Evolutionary conservation across 2,113 vertebrate genomes (phyloP).

Genomic region (Hippocampus comes): DNA sequence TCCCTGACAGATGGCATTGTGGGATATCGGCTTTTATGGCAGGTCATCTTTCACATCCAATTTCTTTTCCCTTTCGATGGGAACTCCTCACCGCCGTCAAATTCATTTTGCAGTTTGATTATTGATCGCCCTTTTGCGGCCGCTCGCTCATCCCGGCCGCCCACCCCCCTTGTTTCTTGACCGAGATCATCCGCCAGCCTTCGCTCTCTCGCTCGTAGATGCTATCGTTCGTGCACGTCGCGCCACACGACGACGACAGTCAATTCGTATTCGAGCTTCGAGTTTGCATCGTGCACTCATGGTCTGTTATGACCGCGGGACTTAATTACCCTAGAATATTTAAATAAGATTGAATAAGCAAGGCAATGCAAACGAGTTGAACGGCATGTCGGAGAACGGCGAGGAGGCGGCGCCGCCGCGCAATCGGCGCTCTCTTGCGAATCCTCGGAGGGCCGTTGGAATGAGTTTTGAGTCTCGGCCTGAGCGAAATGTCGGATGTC

Average conservation of each 20-base stretch:
- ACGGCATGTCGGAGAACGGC: slow-evolving; percentile 37
- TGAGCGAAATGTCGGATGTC: slow-evolving; percentile 42
- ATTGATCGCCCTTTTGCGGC: slow-evolving; percentile 63
- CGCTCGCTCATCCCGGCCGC: background rate
- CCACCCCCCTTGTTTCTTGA: slow-evolving; percentile 15
- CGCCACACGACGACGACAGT: slow-evolving; percentile 42
- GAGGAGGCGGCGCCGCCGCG: slow-evolving; percentile 22
- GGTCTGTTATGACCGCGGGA: slow-evolving; percentile 49
- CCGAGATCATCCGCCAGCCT: slow-evolving; percentile 39
- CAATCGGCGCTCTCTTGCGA: slow-evolving; percentile 48
- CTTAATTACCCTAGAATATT: slow-evolving; percentile 55
- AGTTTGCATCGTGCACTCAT: slow-evolving; percentile 42
- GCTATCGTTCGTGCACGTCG: slow-evolving; percentile 44
- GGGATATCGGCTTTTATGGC: slow-evolving; percentile 74
- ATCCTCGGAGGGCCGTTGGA: slow-evolving; percentile 51
- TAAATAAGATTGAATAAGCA: slow-evolving; percentile 47
- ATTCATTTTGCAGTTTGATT: slow-evolving; percentile 78
- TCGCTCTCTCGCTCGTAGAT: slow-evolving; percentile 54
- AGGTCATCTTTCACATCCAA: slow-evolving; percentile 79
- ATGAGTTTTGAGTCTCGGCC: slow-evolving; percentile 43
- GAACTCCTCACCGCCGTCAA: slow-evolving; percentile 72
- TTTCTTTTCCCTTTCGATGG: slow-evolving; percentile 75
- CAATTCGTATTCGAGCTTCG: slow-evolving; percentile 42
- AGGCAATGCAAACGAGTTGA: slow-evolving; percentile 51
- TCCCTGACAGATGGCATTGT: slow-evolving; percentile 76